Conservation (phyloP, 1,140 invertebrate genomes). For the Drosophila saltans region DNA sequence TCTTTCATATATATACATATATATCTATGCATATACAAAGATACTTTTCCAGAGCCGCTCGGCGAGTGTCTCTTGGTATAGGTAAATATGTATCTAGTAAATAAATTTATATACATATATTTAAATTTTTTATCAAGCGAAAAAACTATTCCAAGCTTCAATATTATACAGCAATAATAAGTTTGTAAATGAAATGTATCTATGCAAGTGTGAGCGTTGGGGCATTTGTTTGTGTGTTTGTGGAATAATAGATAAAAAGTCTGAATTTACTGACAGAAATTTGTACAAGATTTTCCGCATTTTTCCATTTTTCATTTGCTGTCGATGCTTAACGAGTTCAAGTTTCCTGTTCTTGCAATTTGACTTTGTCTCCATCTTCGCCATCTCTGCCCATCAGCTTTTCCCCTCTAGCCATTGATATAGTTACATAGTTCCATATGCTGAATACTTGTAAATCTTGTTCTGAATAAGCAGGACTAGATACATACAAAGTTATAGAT, state of each 20-base stretch:
- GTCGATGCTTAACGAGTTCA: slow-evolving; percentile 40
- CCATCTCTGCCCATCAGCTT: background rate
- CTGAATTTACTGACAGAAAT: slow-evolving; percentile 29
- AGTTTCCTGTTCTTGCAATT: slow-evolving; percentile 69
- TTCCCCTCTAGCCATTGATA: slow-evolving; percentile 20
- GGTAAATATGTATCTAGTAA: slow-evolving; percentile 4
- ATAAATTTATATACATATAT: background rate
- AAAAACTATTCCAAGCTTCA: slow-evolving; percentile 53
- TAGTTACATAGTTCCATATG: background rate
- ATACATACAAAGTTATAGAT: background rate
- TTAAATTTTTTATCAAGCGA: slow-evolving; percentile 44
- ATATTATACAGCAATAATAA: slow-evolving; percentile 54
- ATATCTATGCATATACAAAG: slow-evolving; percentile 14
- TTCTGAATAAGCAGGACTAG: slow-evolving; percentile 32
- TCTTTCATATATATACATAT: background rate
- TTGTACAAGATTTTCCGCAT: slow-evolving; percentile 54
- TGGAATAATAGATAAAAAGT: slow-evolving; percentile 47
- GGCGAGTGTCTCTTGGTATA: slow-evolving; percentile 11
- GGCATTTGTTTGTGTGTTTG: background rate
- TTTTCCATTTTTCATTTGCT: slow-evolving; percentile 42
- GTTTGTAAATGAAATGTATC: slow-evolving; percentile 39
- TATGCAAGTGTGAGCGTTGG: background rate
- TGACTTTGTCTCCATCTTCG: slow-evolving; percentile 11
- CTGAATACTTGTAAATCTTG: slow-evolving; percentile 73
- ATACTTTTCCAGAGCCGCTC: slow-evolving; percentile 34